Conservation (phyloP, 1,140 invertebrate species). For the Drosophila lacertosa region DNA sequence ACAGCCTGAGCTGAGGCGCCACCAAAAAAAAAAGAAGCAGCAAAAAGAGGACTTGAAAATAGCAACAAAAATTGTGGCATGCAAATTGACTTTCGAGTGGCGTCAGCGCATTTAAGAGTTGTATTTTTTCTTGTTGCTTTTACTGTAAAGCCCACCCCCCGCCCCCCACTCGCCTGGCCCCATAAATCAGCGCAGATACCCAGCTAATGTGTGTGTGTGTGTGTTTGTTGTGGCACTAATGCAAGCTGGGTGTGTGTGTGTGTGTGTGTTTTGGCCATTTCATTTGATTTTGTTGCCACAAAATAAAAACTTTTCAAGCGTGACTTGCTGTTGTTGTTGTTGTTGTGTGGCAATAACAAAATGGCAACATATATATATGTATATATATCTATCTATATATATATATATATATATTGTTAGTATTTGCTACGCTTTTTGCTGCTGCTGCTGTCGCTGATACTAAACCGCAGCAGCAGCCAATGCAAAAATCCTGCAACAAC, state of each 20-base stretch:
- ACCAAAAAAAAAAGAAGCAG: slow-evolving; percentile 38
- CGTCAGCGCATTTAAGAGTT: slow-evolving; percentile 53
- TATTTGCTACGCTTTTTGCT: slow-evolving; percentile 51
- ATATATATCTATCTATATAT: slow-evolving; percentile 39
- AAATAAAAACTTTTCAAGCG: slow-evolving; percentile 81
- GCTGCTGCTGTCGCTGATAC: slow-evolving; percentile 66
- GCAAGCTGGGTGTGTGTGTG: slow-evolving; percentile 55
- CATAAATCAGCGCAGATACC: slow-evolving; percentile 77
- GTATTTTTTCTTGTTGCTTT: slow-evolving; percentile 41
- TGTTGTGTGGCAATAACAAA: slow-evolving; percentile 64
- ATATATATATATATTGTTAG: slow-evolving; percentile 64
- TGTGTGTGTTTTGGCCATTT: slow-evolving; percentile 61
- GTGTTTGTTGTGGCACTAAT: slow-evolving; percentile 51
- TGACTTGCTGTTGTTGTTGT: slow-evolving; percentile 63
- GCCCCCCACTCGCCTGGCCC: slow-evolving; percentile 23
- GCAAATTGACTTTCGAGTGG: slow-evolving; percentile 78
- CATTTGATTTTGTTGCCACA: slow-evolving; percentile 78
- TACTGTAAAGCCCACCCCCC: neutral
- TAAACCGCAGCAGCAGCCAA: slow-evolving; percentile 53
- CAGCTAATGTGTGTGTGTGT: slow-evolving; percentile 27
- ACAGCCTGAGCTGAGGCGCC: slow-evolving; percentile 44
- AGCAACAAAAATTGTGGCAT: slow-evolving; percentile 64
- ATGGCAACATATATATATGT: slow-evolving; percentile 63
- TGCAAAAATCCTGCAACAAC: slow-evolving; percentile 19
- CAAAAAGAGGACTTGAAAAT: too few relatives aligned